Conservation (phyloP, 1,140 invertebrate genomes). For the Pachyrhynchus sulphureomaculatus region DNA sequence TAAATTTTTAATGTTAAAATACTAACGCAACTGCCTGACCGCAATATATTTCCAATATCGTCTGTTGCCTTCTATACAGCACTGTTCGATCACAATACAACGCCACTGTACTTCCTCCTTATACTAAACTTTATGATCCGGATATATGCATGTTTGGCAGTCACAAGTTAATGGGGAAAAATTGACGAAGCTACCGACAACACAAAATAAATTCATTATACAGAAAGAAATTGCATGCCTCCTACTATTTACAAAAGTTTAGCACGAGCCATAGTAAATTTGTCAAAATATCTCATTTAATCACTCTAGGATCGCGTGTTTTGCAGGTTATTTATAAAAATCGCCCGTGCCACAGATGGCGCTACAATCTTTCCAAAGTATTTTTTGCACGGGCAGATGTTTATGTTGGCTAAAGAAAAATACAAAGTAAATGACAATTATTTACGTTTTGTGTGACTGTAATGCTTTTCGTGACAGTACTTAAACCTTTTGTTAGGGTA, state of each 20-base stretch:
- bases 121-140: constrained; percentile 6
- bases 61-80: too few species aligned
- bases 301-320: constrained; percentile 22
- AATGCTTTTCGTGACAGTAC: constrained; percentile 15
- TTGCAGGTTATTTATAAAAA: constrained; percentile 24
- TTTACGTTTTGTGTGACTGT: constrained; percentile 19
- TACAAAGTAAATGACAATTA: constrained; percentile 14
- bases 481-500: background rate
- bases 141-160: constrained; percentile 34
- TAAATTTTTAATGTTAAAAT: too few species aligned
- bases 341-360: constrained; percentile 12
- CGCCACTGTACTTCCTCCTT: constrained; percentile 5
- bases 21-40: too few species aligned
- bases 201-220: constrained; percentile 34
- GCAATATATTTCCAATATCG: too few species aligned
- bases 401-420: constrained; percentile 16
- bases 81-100: too few species aligned
- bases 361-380: background rate
- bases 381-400: constrained; percentile 10
- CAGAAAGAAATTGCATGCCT: constrained; percentile 33
- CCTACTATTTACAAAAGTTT: constrained; percentile 29
- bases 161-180: constrained; percentile 34
- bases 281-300: constrained; percentile 34
- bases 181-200: constrained; percentile 21
- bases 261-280: constrained; percentile 35